Evolutionary conservation across 2,797 vertebrate genomes (phyloP).

Genomic region (Acipenser ruthenus): DNA sequence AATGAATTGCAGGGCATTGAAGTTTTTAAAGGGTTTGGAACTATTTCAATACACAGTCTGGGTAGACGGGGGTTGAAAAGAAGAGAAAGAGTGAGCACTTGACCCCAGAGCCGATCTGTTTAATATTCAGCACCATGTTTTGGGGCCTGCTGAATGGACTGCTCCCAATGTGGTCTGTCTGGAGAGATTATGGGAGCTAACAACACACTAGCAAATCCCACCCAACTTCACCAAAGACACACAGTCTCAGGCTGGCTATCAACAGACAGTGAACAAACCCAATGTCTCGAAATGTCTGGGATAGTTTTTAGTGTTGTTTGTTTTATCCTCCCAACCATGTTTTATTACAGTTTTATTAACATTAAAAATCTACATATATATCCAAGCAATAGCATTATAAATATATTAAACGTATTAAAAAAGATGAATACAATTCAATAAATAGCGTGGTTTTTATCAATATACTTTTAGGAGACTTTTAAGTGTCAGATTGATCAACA

Average conservation of each 20-base stretch:
- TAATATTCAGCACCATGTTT: slow-evolving; percentile 34
- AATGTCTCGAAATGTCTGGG: not conserved
- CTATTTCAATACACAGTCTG: slow-evolving; percentile 2
- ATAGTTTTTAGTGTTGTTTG: not conserved
- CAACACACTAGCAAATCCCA: slow-evolving; percentile 12
- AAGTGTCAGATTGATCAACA: no score
- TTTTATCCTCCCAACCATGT: not conserved
- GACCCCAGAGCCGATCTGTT: slow-evolving; percentile 19
- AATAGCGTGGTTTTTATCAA: no score
- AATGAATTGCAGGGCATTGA: not conserved
- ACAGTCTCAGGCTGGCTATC: not conserved
- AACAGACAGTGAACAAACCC: not conserved
- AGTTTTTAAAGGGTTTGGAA: slow-evolving; percentile 9
- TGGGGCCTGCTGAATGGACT: slow-evolving; percentile 21
- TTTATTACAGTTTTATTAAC: no score
- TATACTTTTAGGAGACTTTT: no score
- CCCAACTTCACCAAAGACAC: not conserved
- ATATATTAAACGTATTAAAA: no score
- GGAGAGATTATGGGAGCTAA: slow-evolving; percentile 10
- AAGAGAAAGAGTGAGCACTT: slow-evolving; percentile 22
- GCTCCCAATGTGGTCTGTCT: slow-evolving; percentile 13
- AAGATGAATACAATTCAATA: no score
- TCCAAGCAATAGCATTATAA: no score
- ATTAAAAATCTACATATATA: no score
- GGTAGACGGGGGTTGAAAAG: slow-evolving; percentile 5